Base-by-base conservation (phyloP, 2,113 vertebrate genomes). In the Vulpes vulpes region DNA sequence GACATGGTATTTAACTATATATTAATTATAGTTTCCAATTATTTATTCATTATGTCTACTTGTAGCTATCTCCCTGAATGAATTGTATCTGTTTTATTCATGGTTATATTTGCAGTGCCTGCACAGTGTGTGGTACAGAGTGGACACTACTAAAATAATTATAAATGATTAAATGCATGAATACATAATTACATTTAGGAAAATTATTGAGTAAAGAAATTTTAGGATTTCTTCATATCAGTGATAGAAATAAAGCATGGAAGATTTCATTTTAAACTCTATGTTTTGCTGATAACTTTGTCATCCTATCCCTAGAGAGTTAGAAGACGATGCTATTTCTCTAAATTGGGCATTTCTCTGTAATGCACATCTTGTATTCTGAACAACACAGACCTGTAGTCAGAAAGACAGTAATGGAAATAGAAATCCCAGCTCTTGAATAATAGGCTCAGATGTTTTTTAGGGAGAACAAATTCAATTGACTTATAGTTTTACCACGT, bases 351-450 rank as follows among this genome's bases (percentile, higher is more conserved):
- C n/a, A 62, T 65, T 89, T 95, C 17, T 49, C 12, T 95, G n/a
- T 84, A 57, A 43, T 62, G 73, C 4, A 35, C 74, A 35, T 94
- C 23, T 91, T 94, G 27, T 71, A 90, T 92, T 97, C 93, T 60
- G 32, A 91, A 62, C 53, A 94, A 53, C 32, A 95, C 80, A 96
- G 49, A 81, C 30, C n/a, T 93, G 16, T 62, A 86, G 25, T 38
- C 71, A 93, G 64, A 96, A 88, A 95, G 90, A 79, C 19, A 97
- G n/a, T 55, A 96, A 94, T 89, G 22, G 51, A 91, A 97, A 89
- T 89, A 30, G 64, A 97, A 97, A 96, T 53, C 30, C 53, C 92
- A 38, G 38, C 38, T 85, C 64, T 82, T 95, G 81, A 98, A 78
- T 96, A 96, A 96, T 80, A 86, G 59, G 69, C 0, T 95, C 11